phyloP scores from a whole-genome alignment of 2,888 invertebrate genomes.

The Andrena chrysosceles region DNA sequence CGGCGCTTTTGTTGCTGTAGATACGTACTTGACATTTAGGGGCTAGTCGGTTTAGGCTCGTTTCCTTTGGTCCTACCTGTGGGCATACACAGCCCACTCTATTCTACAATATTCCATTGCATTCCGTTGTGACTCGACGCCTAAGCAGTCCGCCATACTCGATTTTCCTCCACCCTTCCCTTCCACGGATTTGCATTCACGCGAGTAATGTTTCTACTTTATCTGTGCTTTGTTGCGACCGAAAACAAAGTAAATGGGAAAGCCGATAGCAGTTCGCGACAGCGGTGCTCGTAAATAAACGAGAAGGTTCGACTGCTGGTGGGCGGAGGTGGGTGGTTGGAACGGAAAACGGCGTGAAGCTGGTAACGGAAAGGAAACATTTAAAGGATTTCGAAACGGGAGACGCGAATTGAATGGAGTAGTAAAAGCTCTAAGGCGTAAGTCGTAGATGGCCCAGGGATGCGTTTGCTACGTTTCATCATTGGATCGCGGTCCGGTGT shows the following conservation, averaged over 20 bases:
- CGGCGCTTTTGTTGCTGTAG: too few relatives aligned
- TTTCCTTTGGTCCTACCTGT: too few relatives aligned
- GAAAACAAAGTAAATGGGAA: conserved; percentile 48
- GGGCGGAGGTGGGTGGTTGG: conserved; percentile 1
- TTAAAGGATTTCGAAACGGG: too few relatives aligned
- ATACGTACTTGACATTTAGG: too few relatives aligned
- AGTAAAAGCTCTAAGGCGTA: not conserved
- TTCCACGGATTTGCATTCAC: not conserved
- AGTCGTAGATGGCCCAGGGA: not conserved
- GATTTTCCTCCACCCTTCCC: not conserved
- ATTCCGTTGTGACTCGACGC: too few relatives aligned
- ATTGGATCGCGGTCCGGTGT: conserved; percentile 21
- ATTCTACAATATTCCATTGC: too few relatives aligned
- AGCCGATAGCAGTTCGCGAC: conserved; percentile 36
- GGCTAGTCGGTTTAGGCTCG: too few relatives aligned
- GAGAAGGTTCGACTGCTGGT: not conserved
- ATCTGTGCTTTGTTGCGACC: conserved; percentile 20
- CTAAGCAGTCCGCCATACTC: not conserved
- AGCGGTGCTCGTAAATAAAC: conserved; percentile 41
- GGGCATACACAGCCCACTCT: too few relatives aligned
- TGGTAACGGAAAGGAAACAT: not conserved
- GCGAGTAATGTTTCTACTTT: conserved; percentile 3
- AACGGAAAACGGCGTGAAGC: not conserved
- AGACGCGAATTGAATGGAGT: not conserved
- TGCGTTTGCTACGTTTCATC: not conserved